Evolutionary conservation across 2,888 invertebrate genomes (phyloP).

Genomic region (Eledona agricola): DNA sequence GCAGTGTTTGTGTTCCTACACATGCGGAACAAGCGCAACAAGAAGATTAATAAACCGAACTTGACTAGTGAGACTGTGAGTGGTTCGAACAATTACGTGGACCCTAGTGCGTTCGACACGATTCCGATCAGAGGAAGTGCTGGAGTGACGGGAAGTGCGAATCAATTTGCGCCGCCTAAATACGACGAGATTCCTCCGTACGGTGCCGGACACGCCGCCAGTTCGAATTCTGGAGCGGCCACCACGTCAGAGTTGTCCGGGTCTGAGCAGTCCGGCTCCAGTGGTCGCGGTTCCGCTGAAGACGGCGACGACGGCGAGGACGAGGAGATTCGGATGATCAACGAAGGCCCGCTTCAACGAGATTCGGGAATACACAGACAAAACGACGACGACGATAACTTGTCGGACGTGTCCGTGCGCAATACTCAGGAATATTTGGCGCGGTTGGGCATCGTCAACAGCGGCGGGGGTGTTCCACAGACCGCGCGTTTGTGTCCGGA

Average conservation of each 20-base stretch:
- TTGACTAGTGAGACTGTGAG: conserved; percentile 75
- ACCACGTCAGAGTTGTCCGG: conserved; percentile 92
- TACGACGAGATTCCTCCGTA: conserved; percentile 92
- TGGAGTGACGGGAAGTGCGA: conserved; percentile 58
- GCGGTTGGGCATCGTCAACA: conserved; percentile 89
- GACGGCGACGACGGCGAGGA: conserved; percentile 93
- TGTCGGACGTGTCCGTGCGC: conserved; percentile 90
- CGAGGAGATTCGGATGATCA: conserved; percentile 97
- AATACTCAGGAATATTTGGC: conserved; percentile 97
- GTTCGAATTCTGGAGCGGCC: conserved; percentile 80
- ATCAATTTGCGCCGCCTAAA: conserved; percentile 87
- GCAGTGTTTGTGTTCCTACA: conserved; percentile 87
- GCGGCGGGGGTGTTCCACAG: conserved; percentile 67
- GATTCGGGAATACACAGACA: conserved; percentile 74
- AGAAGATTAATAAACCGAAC: conserved; percentile 81
- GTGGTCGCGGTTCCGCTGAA: conserved; percentile 95
- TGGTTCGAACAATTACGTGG: conserved; percentile 84
- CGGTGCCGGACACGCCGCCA: conserved; percentile 73
- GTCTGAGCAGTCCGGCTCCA: conserved; percentile 94
- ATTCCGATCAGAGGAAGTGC: conserved; percentile 81
- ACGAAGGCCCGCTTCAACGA: conserved; percentile 86
- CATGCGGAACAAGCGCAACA: conserved; percentile 81
- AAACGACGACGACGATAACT: conserved; percentile 73
- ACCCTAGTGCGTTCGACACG: conserved; percentile 88
- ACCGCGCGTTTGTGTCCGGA: conserved; percentile 75